Percentiles rank a stretch among this genome's conserved stretches.
Evolutionary conservation across 1,140 invertebrate genomes (phyloP).

Genomic region (Drosophila melanogaster): Release_6_plus_ISO1_MT NC_004354.4:2517501-2518000

Average conservation of each 20-base stretch:
- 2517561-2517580: slow-evolving; percentile 9
- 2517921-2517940: too few species aligned
- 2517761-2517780: too few species aligned
- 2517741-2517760: background rate
- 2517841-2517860: too few species aligned
- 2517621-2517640: slow-evolving; percentile 79
- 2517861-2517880: too few species aligned
- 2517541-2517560: background rate
- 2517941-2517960: too few species aligned
- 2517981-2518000: too few species aligned
- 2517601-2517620: slow-evolving; percentile 63
- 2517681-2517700: slow-evolving; percentile 44
- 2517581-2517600: slow-evolving; percentile 2
- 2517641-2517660: slow-evolving; percentile 57
- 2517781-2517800: too few species aligned
- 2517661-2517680: slow-evolving; percentile 43
- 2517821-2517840: too few species aligned
- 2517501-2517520: slow-evolving; percentile 12
- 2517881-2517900: too few species aligned
- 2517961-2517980: too few species aligned
- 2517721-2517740: slow-evolving; percentile 1
- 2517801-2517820: too few species aligned
- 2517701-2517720: slow-evolving; percentile 5
- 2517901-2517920: too few species aligned
- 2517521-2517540: background rate